These are phyloP conservation scores for Sisyra terminalis DNA, from an alignment of 2,888 invertebrate genomes.

Conservation along the genomic window DNA sequence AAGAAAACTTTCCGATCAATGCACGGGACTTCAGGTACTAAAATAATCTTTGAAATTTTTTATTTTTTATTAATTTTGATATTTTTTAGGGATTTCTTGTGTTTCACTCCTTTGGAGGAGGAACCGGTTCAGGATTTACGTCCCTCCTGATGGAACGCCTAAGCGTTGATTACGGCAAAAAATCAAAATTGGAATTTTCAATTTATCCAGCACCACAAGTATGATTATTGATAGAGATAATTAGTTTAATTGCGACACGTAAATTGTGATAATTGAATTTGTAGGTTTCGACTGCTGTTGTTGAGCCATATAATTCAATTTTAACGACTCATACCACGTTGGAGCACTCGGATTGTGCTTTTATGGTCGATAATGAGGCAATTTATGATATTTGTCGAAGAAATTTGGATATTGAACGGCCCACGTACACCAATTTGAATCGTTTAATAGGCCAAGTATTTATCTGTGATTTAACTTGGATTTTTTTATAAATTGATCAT, in stretches of 20 bases:
- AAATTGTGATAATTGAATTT: not conserved
- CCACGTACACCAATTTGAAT: slow-evolving; percentile 76
- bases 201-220: slow-evolving; percentile 92
- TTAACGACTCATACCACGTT: slow-evolving; percentile 81
- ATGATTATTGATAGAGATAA: slow-evolving; percentile 16
- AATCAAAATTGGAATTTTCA: slow-evolving; percentile 84
- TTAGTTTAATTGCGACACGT: slow-evolving; percentile 1
- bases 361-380: slow-evolving; percentile 85
- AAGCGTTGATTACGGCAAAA: slow-evolving; percentile 85
- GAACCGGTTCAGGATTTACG: slow-evolving; percentile 86
- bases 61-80: not conserved
- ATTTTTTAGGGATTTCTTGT: slow-evolving; percentile 66
- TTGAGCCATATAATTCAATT: slow-evolving; percentile 85
- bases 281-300: slow-evolving; percentile 63
- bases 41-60: not conserved
- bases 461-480: not conserved
- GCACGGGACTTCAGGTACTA: slow-evolving; percentile 34
- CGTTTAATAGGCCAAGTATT: slow-evolving; percentile 59
- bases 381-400: slow-evolving; percentile 80
- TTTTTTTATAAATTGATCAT: slow-evolving; percentile 13
- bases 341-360: slow-evolving; percentile 77
- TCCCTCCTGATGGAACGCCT: slow-evolving; percentile 84
- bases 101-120: slow-evolving; percentile 84
- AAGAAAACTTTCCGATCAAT: slow-evolving; percentile 44
- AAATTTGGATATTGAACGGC: slow-evolving; percentile 71